Base-by-base conservation (phyloP, 2,888 invertebrate species). In the Aricia artaxerxes region DNA sequence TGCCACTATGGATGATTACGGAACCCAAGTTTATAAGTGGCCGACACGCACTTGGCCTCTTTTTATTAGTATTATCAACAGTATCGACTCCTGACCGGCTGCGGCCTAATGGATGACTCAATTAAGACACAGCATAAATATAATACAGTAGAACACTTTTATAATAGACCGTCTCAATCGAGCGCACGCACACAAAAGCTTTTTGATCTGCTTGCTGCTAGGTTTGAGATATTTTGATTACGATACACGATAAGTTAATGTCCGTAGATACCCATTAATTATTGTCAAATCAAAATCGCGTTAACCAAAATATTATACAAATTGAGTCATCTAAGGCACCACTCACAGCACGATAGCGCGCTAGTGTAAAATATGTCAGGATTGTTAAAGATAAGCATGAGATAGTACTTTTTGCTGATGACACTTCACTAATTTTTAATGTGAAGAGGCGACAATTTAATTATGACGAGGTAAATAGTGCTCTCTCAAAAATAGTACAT, bases 101-200 rank as follows among this genome's bases (percentile, higher is more conserved):
- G 76, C 44, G 76, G 79, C 31, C 53, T 73, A 61, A 73, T 79
- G 53, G n/a, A 64, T 79, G 79, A 79, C 60, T 79, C 79, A 79
- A 79, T 79, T 44, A 11, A 49, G 75, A 69, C 72, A 16, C 9
- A 35, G 40, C 16, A 73, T 38, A 53, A 49, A 57, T 53, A 57
- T 1, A 4, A 57, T 3, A 57, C 57, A 57, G 57, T 57, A 57
- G 57, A 57, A 16, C 57, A 57, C 16, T 11, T 57, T 16, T 4
- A 57, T 57, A 4, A 16, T 16, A 16, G 16, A 57, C 57, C 16
- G 16, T 3, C 16, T 57, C 16, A 16, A 16, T 16, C 16, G 57
- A 49, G 49, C 4, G 2, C 13, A 57, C 57, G 4, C 16, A 4
- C 53, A 53, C 2, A 13, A 11, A 3, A 13, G 2, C 9, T 53